Base-by-base conservation (phyloP, 2,888 invertebrate species). In the Sesamia inferens region DNA sequence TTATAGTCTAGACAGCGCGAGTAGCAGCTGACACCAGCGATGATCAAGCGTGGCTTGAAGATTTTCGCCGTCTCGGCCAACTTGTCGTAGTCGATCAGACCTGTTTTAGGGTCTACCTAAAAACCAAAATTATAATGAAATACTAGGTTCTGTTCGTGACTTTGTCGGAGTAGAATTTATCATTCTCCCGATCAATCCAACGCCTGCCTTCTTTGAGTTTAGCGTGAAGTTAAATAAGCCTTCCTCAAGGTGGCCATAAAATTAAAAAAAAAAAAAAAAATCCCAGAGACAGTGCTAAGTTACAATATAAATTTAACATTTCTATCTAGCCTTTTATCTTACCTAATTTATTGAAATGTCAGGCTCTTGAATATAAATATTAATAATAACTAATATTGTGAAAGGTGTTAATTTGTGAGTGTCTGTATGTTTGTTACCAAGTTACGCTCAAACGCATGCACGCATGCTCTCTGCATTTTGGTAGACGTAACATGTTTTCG, bases 11-110 rank as follows among this genome's bases (percentile, higher is more conserved):
- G 96, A 84, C 98, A 97, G 64, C 99, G 97, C 0, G 99, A 98
- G 92, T 99, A 99, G 90, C 99, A 99, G 85, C 99, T 99, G 31
- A 99, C 97, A 19, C 99, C 99, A 58, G 99, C 99, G 86, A 99
- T 98, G 82, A 99, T 99, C 42, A 99, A 93, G 88, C 98, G 98
- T 0, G 99, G 99, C 83, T 98, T 98, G 95, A 99, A 99, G 2
- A 99, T 95, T 85, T 96, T 97, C 0, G 99, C 99, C 39, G 97
- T 98, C 86, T 97, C 97, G 5, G 98, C 97, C 64, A 99, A 95
- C 90, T 97, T 97, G 81, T 99, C 99, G 90, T 99, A 99, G 95
- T 99, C 99, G 82, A 99, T 99, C 0, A 99, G 93, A 42, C 99
- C 99, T 47, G 98, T 98, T 74, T 95, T 94, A 1, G 98, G 97